Base-by-base conservation (phyloP, 1,140 invertebrate genomes). In the Bacillus rossius region DNA sequence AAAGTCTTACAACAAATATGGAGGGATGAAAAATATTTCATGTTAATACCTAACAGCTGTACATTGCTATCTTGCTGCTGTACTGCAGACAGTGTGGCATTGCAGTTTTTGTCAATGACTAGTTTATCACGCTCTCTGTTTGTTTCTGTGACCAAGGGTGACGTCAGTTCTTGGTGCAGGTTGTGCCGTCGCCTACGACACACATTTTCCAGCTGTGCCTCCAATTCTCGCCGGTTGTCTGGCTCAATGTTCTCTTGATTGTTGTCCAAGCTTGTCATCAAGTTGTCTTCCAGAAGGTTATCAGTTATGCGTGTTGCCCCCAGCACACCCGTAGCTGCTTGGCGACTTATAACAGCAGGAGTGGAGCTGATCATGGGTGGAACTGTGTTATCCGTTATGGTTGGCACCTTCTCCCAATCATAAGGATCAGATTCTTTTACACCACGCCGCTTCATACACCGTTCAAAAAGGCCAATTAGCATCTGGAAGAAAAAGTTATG, bases 371-470 rank as follows among this genome's bases (percentile, higher is more conserved):
- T 67, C 55, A 66, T 70, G 51, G 71, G 70, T 49, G 71, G 69
- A 19, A 77, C 72, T 71, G 75, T n/a, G 73, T 75, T 49, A 70
- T 74, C 64, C 67, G 73, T 45, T 67, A 65, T 64, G 3, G 62
- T 62, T 7, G 71, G 64, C 5, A 82, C 77, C 75, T 92, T 90
- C 78, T 99, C 96, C 95, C 96, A 99, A 73, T 99, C 96, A 71
- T 89, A 98, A 0, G 92, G 91, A 78, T 99, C 96, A 0, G 81
- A 78, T 55, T 91, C 83, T 64, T 92, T 89, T 14, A 98, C 91
- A 14, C 92, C 92, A 41, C 95, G 82, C 1, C 95, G 80, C 71
- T 94, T 93, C 87, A 98, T 96, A 74, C 94, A 97, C 22, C 94
- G 79, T 72, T 97, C 94, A 71, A 99, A 92, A 20, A 98, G 75